Base-by-base conservation (phyloP, 2,113 vertebrate genomes). In the Hystrix cristata region DNA sequence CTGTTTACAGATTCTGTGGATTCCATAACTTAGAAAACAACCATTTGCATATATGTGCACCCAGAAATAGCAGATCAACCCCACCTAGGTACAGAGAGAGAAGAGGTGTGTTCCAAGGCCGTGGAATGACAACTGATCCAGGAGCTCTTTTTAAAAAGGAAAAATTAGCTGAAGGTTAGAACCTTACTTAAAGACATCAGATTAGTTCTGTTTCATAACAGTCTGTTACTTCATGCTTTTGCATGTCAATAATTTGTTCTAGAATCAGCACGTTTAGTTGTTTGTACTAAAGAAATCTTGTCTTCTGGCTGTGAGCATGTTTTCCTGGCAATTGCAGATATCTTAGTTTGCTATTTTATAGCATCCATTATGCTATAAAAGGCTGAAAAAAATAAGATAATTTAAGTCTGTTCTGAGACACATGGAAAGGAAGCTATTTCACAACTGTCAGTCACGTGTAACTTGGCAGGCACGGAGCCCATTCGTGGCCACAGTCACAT, bases 391-490 rank as follows among this genome's bases (percentile, higher is more conserved):
- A 91, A 83, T 15, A 82, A 93, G 82, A 34, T 80, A 87, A 87
- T 93, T 85, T 94, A 91, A 93, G 72, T 38, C 86, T 84, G 65
- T 95, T 95, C 93, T 80, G 86, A 96, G 88, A 95, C 87, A 65
- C 57, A 74, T 13, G 83, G 87, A 59, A 90, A 97, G 97, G 95
- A 98, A 98, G 97, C 16, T 78, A 59, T 98, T 98, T 98, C 62
- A 16, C 95, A 97, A 98, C 96, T 97, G 43, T 97, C 57, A 91
- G 95, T 95, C 2, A 3, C 84, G 25, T 96, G 91, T 96, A 98
- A 95, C 95, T 98, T 98, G 98, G 92, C 0, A 2, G 86, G 89
- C 94, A 65, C 79, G 51, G 81, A 23, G 60, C 69, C 76, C 76
- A 88, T 91, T 96, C 59, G 9, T 95, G 96, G 79, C 88, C 95